phyloP scores from a whole-genome alignment of 2,113 vertebrate genomes.

The Sprattus sprattus region DNA sequence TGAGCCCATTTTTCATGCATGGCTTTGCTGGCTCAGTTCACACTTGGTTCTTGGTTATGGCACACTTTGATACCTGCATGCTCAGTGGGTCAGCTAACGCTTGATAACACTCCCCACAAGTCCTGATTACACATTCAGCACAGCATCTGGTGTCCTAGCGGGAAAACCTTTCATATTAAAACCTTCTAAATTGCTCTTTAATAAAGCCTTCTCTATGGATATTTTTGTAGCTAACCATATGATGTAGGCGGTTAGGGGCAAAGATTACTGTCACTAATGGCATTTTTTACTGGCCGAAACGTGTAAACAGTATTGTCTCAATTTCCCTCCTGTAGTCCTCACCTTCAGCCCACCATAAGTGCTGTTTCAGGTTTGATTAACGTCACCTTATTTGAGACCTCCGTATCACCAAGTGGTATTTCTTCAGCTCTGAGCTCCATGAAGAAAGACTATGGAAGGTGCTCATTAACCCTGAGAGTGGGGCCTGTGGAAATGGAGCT shows the following conservation, averaged over 20 bases:
- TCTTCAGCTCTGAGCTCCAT: background rate
- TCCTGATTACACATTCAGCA: background rate
- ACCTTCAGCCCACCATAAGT: background rate
- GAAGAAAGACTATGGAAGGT: slow-evolving; percentile 60
- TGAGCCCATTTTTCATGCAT: slow-evolving; percentile 11
- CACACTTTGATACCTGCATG: background rate
- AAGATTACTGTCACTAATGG: background rate
- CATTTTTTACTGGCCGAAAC: background rate
- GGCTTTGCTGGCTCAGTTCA: background rate
- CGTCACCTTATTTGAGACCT: background rate
- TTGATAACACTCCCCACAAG: slow-evolving; percentile 11
- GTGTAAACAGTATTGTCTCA: background rate
- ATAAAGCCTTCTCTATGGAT: background rate
- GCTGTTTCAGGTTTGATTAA: background rate
- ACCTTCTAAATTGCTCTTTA: background rate
- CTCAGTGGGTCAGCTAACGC: slow-evolving; percentile 9
- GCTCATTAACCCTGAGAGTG: slow-evolving; percentile 64
- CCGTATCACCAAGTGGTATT: background rate
- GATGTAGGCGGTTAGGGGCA: background rate
- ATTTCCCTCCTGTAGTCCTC: background rate
- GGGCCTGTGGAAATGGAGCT: slow-evolving; percentile 56
- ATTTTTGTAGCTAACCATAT: background rate
- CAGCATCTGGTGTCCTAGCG: background rate
- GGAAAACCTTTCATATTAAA: background rate
- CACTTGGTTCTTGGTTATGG: background rate